Conservation (phyloP, 2,797 vertebrate genomes). For the Betta splendens region DNA sequence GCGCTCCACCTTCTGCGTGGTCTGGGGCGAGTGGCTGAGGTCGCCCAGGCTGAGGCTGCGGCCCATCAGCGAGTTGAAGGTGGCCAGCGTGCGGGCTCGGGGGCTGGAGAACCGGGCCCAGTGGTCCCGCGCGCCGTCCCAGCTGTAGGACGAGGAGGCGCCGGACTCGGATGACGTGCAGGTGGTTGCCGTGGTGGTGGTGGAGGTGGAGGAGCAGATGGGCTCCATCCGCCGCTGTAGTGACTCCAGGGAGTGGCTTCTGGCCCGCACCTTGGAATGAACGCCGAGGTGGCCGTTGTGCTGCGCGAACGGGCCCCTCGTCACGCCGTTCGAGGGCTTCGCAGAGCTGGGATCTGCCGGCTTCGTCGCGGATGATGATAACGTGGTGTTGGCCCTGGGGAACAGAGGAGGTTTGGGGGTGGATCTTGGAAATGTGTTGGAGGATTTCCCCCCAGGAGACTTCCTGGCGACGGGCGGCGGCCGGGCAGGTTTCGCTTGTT, state of each 20-base stretch:
- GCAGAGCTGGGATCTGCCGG: constrained; percentile 56
- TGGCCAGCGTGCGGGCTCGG: constrained; percentile 81
- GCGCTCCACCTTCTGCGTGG: constrained; percentile 92
- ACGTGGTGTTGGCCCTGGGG: constrained; percentile 74
- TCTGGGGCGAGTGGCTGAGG: constrained; percentile 94
- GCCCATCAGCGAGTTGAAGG: constrained; percentile 87
- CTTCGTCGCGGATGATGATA: constrained; percentile 69
- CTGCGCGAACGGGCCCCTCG: constrained; percentile 63
- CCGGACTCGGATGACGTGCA: constrained; percentile 93
- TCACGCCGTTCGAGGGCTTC: constrained; percentile 62
- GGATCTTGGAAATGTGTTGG: constrained; percentile 76
- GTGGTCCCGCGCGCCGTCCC: constrained; percentile 85
- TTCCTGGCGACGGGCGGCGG: constrained; percentile 59
- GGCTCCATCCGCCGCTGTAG: constrained; percentile 85
- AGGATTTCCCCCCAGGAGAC: constrained; percentile 60
- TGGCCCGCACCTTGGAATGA: constrained; percentile 69
- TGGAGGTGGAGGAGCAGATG: constrained; percentile 75
- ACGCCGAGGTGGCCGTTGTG: constrained; percentile 76
- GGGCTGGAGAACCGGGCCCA: constrained; percentile 82
- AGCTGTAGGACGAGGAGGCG: constrained; percentile 89
- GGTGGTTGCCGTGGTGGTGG: constrained; percentile 76
- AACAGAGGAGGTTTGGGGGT: constrained; percentile 75
- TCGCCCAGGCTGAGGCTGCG: constrained; percentile 96
- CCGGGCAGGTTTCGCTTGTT: constrained; percentile 47
- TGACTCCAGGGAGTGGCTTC: constrained; percentile 92